Conservation (phyloP, 1,140 invertebrate species). For the Thaumatotibia leucotreta region DNA sequence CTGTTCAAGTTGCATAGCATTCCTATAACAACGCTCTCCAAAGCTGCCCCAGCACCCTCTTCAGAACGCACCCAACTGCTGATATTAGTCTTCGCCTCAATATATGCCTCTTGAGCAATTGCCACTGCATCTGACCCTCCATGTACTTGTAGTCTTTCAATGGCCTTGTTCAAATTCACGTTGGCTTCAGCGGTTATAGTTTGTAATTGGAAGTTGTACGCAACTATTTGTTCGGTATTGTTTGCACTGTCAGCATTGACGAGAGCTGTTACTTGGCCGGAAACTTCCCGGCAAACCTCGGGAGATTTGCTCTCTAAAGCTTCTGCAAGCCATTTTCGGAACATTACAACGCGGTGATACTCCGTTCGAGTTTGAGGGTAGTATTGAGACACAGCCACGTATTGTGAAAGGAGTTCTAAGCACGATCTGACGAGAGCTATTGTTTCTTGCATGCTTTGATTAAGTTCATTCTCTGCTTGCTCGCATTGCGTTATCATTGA, state of each 20-base stretch:
- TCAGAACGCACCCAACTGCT: conserved; percentile 75
- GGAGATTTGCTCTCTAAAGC: conserved; percentile 78
- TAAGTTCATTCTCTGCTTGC: conserved; percentile 86
- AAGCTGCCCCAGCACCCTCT: conserved; percentile 77
- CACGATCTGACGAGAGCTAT: conserved; percentile 81
- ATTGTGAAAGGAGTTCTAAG: conserved; percentile 87
- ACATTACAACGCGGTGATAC: conserved; percentile 81
- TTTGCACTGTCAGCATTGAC: conserved; percentile 74
- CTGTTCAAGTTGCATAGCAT: conserved; percentile 84
- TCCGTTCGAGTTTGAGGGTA: conserved; percentile 82
- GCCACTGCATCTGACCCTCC: conserved; percentile 77
- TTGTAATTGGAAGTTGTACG: conserved; percentile 81
- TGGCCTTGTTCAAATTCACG: conserved; percentile 78
- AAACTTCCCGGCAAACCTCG: conserved; percentile 81
- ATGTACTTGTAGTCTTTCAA: conserved; percentile 78
- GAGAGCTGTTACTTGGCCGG: conserved; percentile 79
- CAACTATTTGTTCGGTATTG: conserved; percentile 75
- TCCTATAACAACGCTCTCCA: conserved; percentile 82
- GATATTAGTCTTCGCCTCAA: conserved; percentile 61
- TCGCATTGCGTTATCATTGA: conserved; percentile 88
- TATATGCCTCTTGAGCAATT: conserved; percentile 73
- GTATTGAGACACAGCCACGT: conserved; percentile 84
- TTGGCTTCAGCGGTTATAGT: conserved; percentile 78
- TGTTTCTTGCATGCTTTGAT: conserved; percentile 81
- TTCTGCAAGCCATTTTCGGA: conserved; percentile 80